These are phyloP conservation scores for Arctopsyche grandis DNA, from an alignment of 1,140 invertebrate species.

Conservation along the genomic window DNA sequence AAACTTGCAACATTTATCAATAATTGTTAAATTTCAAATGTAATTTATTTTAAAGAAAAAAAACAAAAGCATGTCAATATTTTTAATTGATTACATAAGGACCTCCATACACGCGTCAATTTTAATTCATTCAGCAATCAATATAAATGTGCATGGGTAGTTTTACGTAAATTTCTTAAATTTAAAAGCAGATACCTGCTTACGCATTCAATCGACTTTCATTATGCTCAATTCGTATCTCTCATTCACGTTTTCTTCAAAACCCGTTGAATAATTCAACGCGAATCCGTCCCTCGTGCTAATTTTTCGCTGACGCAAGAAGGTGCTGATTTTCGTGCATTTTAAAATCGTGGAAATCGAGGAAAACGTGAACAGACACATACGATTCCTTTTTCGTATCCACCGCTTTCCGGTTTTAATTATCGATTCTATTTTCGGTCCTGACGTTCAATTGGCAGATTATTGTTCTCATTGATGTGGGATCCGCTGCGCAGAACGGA, in stretches of 20 bases:
- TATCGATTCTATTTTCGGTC: conserved; percentile 10
- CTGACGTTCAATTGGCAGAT: conserved; percentile 16
- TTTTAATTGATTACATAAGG: no score
- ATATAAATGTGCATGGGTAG: not conserved
- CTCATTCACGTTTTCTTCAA: conserved; percentile 11
- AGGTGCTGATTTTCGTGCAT: not conserved
- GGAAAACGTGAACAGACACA: not conserved
- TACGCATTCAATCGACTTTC: not conserved
- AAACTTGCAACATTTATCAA: no score
- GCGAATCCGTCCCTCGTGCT: not conserved
- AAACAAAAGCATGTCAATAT: no score
- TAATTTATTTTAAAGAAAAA: no score
- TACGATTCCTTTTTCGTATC: no score
- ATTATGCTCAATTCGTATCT: not conserved
- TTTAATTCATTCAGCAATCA: not conserved
- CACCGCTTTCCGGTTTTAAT: not conserved
- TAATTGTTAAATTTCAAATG: no score
- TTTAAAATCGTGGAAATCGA: not conserved
- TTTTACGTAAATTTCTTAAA: not conserved
- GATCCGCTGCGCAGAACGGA: conserved; percentile 16
- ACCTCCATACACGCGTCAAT: no score
- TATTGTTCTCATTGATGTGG: conserved; percentile 31
- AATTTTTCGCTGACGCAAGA: conserved; percentile 1
- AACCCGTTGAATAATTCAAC: not conserved
- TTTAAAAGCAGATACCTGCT: not conserved